These are phyloP conservation scores for Rhinella marina DNA, from an alignment of 2,797 vertebrate species.

Conservation along the genomic window DNA sequence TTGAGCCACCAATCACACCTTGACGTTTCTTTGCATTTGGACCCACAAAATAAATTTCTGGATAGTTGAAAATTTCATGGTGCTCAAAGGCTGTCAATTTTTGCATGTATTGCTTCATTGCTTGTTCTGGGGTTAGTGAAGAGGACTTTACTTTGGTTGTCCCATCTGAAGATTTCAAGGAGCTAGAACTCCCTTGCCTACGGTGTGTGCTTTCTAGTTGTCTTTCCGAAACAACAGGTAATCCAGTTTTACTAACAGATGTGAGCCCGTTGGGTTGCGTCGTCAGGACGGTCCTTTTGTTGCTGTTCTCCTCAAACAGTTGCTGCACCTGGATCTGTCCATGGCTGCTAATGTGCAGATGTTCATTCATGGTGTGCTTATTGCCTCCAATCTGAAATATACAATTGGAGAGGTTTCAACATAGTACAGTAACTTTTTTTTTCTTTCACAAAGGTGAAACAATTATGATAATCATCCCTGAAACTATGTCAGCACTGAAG, in stretches of 20 bases:
- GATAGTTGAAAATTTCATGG: conserved; percentile 92
- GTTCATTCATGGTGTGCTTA: conserved; percentile 92
- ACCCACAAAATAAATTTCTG: conserved; percentile 92
- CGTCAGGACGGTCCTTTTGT: conserved; percentile 90
- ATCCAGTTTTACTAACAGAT: conserved; percentile 79
- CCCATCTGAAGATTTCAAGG: conserved; percentile 87
- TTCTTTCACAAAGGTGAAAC: background rate
- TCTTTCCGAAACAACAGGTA: conserved; percentile 82
- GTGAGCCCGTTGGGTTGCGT: conserved; percentile 94
- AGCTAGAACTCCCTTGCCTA: conserved; percentile 87
- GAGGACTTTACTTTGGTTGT: conserved; percentile 81
- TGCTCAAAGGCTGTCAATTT: conserved; percentile 94
- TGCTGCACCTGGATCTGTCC: conserved; percentile 89
- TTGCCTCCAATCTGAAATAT: conserved; percentile 82
- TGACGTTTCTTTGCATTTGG: conserved; percentile 94
- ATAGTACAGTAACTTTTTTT: background rate
- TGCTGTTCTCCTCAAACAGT: conserved; percentile 94
- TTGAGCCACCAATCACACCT: conserved; percentile 90
- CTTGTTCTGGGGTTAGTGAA: conserved; percentile 86
- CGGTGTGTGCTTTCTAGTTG: conserved; percentile 81
- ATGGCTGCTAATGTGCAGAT: conserved; percentile 83
- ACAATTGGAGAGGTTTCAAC: background rate
- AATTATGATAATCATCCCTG: background rate
- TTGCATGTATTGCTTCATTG: conserved; percentile 98
- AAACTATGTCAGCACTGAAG: background rate